phyloP scores from a whole-genome alignment of 2,888 invertebrate genomes.

The Drosophila helvetica region DNA sequence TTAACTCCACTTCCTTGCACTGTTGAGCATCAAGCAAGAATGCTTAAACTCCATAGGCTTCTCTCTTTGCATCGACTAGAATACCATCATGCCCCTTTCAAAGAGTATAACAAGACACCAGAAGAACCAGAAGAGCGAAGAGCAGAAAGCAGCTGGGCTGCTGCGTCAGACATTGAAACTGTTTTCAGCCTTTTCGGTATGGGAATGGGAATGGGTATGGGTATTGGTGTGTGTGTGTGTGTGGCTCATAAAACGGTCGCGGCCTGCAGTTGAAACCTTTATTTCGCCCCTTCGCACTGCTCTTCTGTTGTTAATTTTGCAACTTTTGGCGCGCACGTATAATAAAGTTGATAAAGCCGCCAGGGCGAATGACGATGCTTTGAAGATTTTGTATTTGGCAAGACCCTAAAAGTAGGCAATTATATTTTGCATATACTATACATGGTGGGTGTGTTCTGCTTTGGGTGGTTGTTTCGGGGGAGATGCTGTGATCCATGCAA shows the following conservation, averaged over 20 bases:
- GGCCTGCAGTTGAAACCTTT: slow-evolving; percentile 46
- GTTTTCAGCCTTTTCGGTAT: slow-evolving; percentile 40
- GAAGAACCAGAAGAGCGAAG: slow-evolving; percentile 1
- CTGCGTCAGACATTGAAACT: slow-evolving; percentile 66
- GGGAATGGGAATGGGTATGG: neutral
- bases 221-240: slow-evolving; percentile 3
- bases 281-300: slow-evolving; percentile 10
- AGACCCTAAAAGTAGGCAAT: slow-evolving; percentile 63
- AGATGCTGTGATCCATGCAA: slow-evolving; percentile 9
- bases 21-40: too few relatives aligned
- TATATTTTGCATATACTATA: slow-evolving; percentile 47
- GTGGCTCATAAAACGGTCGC: slow-evolving; percentile 44
- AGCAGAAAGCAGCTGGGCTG: neutral
- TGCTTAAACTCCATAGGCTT: too few relatives aligned
- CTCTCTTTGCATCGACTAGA: neutral
- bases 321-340: slow-evolving; percentile 72
- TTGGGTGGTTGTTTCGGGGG: neutral
- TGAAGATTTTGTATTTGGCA: slow-evolving; percentile 52
- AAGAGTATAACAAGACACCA: neutral
- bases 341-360: slow-evolving; percentile 72
- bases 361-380: slow-evolving; percentile 52
- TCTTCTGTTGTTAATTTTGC: slow-evolving; percentile 72
- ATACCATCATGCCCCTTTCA: neutral
- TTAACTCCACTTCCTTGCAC: too few relatives aligned
- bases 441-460: neutral